phyloP scores from a whole-genome alignment of 2,797 vertebrate genomes.

The Gymnocypris eckloni region DNA sequence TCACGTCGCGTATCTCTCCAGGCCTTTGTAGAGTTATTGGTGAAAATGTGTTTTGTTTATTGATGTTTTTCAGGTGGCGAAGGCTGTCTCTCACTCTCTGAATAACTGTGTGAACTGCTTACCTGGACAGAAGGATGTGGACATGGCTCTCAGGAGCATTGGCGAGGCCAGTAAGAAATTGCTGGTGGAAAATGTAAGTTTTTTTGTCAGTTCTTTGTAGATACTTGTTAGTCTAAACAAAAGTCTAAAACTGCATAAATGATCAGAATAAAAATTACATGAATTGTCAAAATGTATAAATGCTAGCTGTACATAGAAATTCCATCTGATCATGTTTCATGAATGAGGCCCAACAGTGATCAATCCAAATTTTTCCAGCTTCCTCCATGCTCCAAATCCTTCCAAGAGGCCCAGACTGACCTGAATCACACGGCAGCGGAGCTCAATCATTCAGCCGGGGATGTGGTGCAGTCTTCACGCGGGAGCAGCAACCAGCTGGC shows the following conservation, averaged over 20 bases:
- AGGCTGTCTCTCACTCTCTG: slow-evolving; percentile 96
- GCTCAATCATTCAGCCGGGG: slow-evolving; percentile 96
- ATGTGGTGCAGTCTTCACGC: slow-evolving; percentile 94
- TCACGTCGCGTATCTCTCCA: slow-evolving; percentile 47
- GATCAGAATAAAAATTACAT: neutral
- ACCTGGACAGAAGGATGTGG: slow-evolving; percentile 97
- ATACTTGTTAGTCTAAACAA: neutral
- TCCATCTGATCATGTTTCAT: neutral
- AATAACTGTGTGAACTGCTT: slow-evolving; percentile 99
- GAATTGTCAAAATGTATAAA: neutral
- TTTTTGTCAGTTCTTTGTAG: neutral
- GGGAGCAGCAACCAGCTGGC: slow-evolving; percentile 93
- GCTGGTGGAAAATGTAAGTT: slow-evolving; percentile 91
- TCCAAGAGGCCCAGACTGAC: slow-evolving; percentile 97
- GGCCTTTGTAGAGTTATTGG: slow-evolving; percentile 64
- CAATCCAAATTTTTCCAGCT: slow-evolving; percentile 75
- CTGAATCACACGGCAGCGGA: slow-evolving; percentile 96
- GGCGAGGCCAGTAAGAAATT: slow-evolving; percentile 98
- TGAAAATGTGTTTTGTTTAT: slow-evolving; percentile 21
- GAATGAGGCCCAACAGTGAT: neutral
- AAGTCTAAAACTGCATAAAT: neutral
- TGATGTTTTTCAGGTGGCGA: slow-evolving; percentile 86
- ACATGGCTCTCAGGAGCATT: slow-evolving; percentile 96
- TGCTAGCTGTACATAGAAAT: neutral
- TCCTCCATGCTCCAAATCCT: slow-evolving; percentile 92